Evolutionary conservation across 2,888 invertebrate genomes (phyloP), one percentile per base, ranked within the genome.

Genomic region (Camponotus fellah): DNA sequence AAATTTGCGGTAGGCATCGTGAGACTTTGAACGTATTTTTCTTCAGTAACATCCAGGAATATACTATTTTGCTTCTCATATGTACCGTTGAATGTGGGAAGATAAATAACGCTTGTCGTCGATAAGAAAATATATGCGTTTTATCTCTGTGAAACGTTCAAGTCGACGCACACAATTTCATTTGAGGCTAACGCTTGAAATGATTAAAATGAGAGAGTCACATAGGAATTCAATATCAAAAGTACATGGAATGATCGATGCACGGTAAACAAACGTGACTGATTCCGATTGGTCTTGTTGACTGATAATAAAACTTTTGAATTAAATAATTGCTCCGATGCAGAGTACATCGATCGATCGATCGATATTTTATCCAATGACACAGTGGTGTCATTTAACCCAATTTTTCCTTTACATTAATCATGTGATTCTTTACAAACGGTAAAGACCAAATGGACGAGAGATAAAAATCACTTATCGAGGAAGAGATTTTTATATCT

Each of bases 71-170:
- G 12, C 9, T 60, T 32, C 43, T 75, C n/a, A 53, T 64, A 77
- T 82, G 34, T 40, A 26, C 6, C 71, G 58, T 82, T 60, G 26
- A 49, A 75, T 72, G 64, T 58, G 49, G n/a, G 64, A 40, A 76
- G 49, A 68, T 81, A 81, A 83, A 87, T 65, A 26, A 34, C 8
- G 68, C 43, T 74, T 21, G 43, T 26, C 12, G 37, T 34, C 49
- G 85, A 87, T 87, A 83, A 87, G 85, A n/a, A 79, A 53, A 74
- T 60, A 9, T 40, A 6, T n/a, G 62, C 21, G 26, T 71, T 46
- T 85, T 85, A 87, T 87, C 82, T 83, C 40, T 49, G 40, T 49
- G 21, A 66, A 26, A 62, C 49, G 75, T 75, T 56, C 26, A 60
- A 71, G 64, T 83, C 68, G 68, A 64, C 40, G 2, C 26, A 26